phyloP scores from a whole-genome alignment of 2,888 invertebrate species.

The Sminthurides aquaticus region DNA sequence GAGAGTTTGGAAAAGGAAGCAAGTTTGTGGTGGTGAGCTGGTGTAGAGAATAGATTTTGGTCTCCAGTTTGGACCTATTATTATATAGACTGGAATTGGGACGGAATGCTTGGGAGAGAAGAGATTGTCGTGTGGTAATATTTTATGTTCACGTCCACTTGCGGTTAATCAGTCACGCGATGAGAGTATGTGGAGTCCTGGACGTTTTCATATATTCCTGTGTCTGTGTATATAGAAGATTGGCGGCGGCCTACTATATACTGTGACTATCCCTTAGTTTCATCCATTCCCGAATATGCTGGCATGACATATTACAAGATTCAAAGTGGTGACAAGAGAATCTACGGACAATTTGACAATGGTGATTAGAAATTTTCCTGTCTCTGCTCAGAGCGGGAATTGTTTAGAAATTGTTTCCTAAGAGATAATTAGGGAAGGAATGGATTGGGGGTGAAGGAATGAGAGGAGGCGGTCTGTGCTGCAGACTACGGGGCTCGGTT shows the following conservation, averaged over 20 bases:
- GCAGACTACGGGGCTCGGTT: not conserved
- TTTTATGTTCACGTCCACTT: conserved; percentile 34
- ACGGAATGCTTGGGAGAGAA: conserved; percentile 10
- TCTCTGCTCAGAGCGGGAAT: not conserved
- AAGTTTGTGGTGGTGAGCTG: too few species aligned
- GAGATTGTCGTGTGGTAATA: conserved; percentile 29
- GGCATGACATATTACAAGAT: not conserved
- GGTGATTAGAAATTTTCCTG: not conserved
- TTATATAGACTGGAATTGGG: not conserved
- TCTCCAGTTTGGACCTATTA: not conserved
- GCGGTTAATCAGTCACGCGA: conserved; percentile 42
- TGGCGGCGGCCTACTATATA: too few species aligned
- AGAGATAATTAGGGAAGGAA: not conserved
- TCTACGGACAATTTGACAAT: not conserved
- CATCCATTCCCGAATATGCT: too few species aligned
- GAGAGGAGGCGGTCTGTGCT: not conserved
- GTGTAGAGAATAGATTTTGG: too few species aligned
- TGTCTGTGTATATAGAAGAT: not conserved
- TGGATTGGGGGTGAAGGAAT: too few species aligned
- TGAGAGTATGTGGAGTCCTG: conserved; percentile 7
- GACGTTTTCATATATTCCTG: not conserved
- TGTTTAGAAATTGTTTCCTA: not conserved
- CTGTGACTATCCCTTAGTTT: too few species aligned
- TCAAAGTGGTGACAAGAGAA: not conserved
- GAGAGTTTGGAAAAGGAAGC: too few species aligned